Evolutionary conservation across 1,140 invertebrate species (phyloP).

Genomic region (Semibalanus balanoides): DNA sequence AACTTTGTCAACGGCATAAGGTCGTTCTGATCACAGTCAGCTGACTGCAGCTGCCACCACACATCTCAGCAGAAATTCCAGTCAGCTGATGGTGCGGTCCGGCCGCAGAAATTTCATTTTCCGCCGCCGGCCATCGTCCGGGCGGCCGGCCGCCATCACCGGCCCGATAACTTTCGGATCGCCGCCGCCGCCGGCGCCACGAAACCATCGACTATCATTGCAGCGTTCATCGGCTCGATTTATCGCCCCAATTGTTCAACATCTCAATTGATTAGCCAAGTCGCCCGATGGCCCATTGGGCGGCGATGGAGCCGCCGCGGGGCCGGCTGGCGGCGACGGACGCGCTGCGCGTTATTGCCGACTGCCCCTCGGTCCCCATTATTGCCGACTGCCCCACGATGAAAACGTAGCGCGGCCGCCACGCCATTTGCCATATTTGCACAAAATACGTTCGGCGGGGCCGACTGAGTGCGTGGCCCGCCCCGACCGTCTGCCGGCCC

Average conservation of each 20-base stretch:
- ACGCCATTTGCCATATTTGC: background rate
- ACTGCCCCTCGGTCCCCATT: background rate
- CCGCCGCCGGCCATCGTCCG: background rate
- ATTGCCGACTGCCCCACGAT: background rate
- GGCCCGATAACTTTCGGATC: background rate
- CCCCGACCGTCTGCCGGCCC: background rate
- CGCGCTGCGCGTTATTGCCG: background rate
- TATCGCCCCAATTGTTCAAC: slow-evolving; percentile 9
- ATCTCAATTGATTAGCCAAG: background rate
- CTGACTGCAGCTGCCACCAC: too few species aligned
- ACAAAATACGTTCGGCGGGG: background rate
- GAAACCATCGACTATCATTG: slow-evolving; percentile 18
- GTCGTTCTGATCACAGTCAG: too few species aligned
- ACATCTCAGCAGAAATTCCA: too few species aligned
- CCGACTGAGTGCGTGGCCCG: too few species aligned
- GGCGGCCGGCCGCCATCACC: background rate
- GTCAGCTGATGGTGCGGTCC: too few species aligned
- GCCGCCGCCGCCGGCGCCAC: slow-evolving; percentile 5
- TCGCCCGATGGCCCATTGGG: background rate
- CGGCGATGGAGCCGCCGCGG: background rate
- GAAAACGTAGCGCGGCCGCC: background rate
- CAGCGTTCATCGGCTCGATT: slow-evolving; percentile 17
- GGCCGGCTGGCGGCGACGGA: too few species aligned
- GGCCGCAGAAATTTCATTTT: background rate
- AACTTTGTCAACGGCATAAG: too few species aligned